Conservation (phyloP, 35 echinoderm and acorn worm species). For the Patiria miniata region DNA sequence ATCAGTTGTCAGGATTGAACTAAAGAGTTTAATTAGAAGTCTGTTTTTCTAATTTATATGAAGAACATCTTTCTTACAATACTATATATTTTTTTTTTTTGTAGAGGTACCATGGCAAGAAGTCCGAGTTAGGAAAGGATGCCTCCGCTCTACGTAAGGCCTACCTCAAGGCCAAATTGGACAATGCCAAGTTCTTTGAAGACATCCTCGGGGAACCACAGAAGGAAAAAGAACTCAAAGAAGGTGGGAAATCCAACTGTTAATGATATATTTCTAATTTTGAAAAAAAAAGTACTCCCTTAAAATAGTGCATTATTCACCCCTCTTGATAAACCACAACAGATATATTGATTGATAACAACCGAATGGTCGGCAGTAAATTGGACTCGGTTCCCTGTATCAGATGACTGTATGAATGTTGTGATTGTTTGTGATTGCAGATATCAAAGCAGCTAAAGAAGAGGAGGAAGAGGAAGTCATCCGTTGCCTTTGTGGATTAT, state of each 20-base stretch:
- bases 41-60: background rate
- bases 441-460: constrained; percentile 65
- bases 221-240: constrained; percentile 46
- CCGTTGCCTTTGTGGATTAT: constrained; percentile 89
- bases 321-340: too few species aligned
- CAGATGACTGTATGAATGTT: background rate
- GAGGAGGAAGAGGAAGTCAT: constrained; percentile 99
- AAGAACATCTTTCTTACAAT: background rate
- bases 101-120: constrained; percentile 94
- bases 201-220: constrained; percentile 76
- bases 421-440: constrained; percentile 38
- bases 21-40: too few species aligned
- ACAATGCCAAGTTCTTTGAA: constrained; percentile 72
- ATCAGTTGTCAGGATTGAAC: too few species aligned
- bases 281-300: too few species aligned
- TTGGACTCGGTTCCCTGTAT: too few species aligned
- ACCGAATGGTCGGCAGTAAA: too few species aligned
- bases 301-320: too few species aligned
- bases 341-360: too few species aligned
- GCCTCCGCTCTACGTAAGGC: constrained; percentile 70
- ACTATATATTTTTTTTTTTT: background rate
- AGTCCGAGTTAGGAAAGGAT: constrained; percentile 84
- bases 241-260: constrained; percentile 48
- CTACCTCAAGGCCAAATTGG: constrained; percentile 63
- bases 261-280: too few species aligned